Evolutionary conservation across 2,888 invertebrate genomes (phyloP).

Genomic region (Congeria kusceri): DNA sequence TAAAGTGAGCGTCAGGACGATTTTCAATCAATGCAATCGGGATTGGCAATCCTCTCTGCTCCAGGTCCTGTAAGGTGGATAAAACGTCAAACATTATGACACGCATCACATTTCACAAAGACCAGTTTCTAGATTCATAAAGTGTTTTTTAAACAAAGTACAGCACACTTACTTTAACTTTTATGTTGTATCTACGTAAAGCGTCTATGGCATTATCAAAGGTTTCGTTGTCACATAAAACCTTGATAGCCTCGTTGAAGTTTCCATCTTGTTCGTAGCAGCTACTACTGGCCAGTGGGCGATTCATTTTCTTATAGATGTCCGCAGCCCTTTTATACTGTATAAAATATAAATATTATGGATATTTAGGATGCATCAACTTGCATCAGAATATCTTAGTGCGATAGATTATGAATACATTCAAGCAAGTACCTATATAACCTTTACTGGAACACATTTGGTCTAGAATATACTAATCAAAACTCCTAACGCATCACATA

Average conservation of each 20-base stretch:
- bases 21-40: constrained; percentile 62
- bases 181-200: constrained; percentile 69
- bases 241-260: constrained; percentile 71
- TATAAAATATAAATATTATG: not conserved
- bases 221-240: constrained; percentile 69
- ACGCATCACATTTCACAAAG: too few species aligned
- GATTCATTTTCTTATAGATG: constrained; percentile 66
- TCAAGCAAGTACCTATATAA: too few species aligned
- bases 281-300: constrained; percentile 68
- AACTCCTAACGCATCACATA: too few species aligned
- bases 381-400: not conserved
- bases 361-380: not conserved
- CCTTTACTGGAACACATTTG: too few species aligned
- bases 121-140: too few species aligned
- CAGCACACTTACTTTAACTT: constrained; percentile 50
- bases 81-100: too few species aligned
- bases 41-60: constrained; percentile 44
- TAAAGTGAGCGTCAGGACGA: constrained; percentile 64
- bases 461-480: too few species aligned
- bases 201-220: constrained; percentile 79
- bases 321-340: constrained; percentile 74
- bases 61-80: constrained; percentile 51
- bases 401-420: too few species aligned
- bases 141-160: too few species aligned
- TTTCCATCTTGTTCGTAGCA: constrained; percentile 76